Conservation (phyloP, 2,113 vertebrate genomes). For the Notiomystis cincta region DNA sequence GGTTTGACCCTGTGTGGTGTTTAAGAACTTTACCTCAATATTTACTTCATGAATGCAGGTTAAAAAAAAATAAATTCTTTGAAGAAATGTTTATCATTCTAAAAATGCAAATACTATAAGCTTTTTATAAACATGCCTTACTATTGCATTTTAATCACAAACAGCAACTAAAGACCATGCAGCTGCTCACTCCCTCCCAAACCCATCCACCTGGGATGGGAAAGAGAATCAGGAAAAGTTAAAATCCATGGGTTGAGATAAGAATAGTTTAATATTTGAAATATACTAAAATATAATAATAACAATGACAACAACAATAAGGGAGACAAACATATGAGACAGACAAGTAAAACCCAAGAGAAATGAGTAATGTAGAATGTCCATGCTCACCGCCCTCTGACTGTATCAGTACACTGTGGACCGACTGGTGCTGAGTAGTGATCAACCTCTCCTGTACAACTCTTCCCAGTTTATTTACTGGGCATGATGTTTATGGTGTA, state of each 20-base stretch:
- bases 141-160: background rate
- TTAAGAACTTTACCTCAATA: background rate
- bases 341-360: background rate
- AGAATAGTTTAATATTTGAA: background rate
- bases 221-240: background rate
- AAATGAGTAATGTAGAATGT: background rate
- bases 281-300: background rate
- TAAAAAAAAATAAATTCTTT: background rate
- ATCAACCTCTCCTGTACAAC: accelerated
- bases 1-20: background rate
- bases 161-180: no score
- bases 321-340: background rate
- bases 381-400: background rate
- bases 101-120: background rate
- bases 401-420: no score
- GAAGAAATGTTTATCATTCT: background rate
- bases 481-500: background rate
- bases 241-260: background rate
- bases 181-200: background rate
- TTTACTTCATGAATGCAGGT: background rate
- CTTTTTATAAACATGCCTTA: background rate
- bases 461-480: background rate
- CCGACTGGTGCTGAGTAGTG: background rate
- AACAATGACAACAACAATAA: background rate
- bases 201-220: background rate